These are phyloP conservation scores for Nezara viridula DNA, from an alignment of 2,888 invertebrate species.

Conservation along the genomic window DNA sequence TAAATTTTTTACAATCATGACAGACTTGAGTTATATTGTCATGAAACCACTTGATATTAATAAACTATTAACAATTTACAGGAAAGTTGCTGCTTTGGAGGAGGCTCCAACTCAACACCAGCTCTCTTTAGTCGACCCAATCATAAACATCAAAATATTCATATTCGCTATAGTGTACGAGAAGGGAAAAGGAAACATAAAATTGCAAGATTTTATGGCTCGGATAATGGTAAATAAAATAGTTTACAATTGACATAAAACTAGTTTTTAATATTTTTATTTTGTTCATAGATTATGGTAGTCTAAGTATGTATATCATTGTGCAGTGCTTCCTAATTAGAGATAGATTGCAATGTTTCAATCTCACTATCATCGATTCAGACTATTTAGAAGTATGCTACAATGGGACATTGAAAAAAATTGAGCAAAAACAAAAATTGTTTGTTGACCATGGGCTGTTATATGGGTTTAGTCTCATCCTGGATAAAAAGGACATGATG, in stretches of 20 bases:
- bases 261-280: neutral
- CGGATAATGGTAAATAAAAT: conserved; percentile 56
- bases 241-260: neutral
- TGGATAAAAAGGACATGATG: too few species aligned
- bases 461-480: too few species aligned
- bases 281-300: neutral
- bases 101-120: conserved; percentile 60
- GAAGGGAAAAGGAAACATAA: conserved; percentile 60
- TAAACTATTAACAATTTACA: neutral
- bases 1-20: too few species aligned
- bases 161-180: conserved; percentile 60
- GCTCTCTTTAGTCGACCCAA: conserved; percentile 52
- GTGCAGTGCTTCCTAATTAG: too few species aligned
- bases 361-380: too few species aligned
- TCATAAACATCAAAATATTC: conserved; percentile 37
- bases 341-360: too few species aligned
- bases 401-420: too few species aligned
- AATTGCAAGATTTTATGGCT: conserved; percentile 62
- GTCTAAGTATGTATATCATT: too few species aligned
- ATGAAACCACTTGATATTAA: neutral
- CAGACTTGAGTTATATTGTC: neutral
- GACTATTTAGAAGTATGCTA: too few species aligned
- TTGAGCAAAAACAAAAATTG: too few species aligned
- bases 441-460: too few species aligned
- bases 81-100: conserved; percentile 52